Evolutionary conservation across 2,113 vertebrate species (phyloP), one percentile per base, ranked within the genome.

Genomic region (Mus spicilegus): DNA sequence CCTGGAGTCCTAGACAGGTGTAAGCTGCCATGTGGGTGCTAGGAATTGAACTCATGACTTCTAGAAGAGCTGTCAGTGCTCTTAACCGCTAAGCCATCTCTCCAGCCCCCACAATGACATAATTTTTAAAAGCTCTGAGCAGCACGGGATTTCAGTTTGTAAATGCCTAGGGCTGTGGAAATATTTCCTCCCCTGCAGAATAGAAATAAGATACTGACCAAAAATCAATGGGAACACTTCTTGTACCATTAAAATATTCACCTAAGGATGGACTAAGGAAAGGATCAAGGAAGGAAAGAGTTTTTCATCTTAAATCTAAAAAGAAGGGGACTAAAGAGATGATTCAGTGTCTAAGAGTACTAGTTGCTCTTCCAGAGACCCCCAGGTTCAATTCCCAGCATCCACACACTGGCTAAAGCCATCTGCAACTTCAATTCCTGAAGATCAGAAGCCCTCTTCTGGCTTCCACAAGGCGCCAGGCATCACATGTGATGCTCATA

Each of bases 231-330:
- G 76, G n/a, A 76, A 20, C n/a, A 51, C 19, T 88, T 67, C 61
- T 95, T 82, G 33, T 87, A 69, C 56, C 88, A 94, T 77, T 63
- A 87, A 81, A 96, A 89, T 91, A 87, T 76, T 94, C 63, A 87
- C 72, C 73, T 67, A 24, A 56, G 85, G 90, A 69, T 69, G 14
- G 30, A 94, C 16, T 86, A 82, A 96, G 67, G 69, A 33, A 76
- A 88, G n/a, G 39, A 81, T 39, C 54, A 58, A 69, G 54, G 80
- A 94, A 95, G 63, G 82, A 24, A 94, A 95, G 56, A 56, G 56
- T 30, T 93, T 90, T 80, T 61, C 85, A 92, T n/a, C 88, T 97
- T 88, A 85, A 90, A 94, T 89, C 93, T 88, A 26, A 46, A 56
- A 84, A 30, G 39, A 61, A 58, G 36, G 22, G 54, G 28, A n/a